Evolutionary conservation across 30 jellyfish, hydroid and myxozoan genomes (phyloP).

Genomic region (Hydra vulgaris): DNA sequence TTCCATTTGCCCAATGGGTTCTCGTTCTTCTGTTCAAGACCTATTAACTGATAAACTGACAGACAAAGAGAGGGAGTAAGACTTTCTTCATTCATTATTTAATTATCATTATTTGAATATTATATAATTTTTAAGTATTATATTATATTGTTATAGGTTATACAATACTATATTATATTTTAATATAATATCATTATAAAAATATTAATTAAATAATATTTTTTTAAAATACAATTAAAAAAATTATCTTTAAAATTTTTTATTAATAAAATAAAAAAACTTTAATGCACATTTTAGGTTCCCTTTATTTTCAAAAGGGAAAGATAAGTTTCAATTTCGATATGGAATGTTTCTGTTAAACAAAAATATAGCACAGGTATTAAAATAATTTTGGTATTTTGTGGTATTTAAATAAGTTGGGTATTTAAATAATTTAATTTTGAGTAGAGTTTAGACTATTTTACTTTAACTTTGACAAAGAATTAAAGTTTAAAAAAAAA

Average conservation of each 20-base stretch:
- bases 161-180: too few relatives aligned
- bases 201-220: too few relatives aligned
- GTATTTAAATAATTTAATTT: too few relatives aligned
- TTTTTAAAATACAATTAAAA: too few relatives aligned
- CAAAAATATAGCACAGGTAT: slow-evolving; percentile 97
- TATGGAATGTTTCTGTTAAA: slow-evolving; percentile 86
- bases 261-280: background rate
- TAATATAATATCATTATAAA: too few relatives aligned
- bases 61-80: slow-evolving; percentile 92
- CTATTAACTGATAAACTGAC: slow-evolving; percentile 75
- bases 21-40: slow-evolving; percentile 85
- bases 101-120: background rate
- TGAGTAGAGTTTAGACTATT: too few relatives aligned
- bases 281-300: slow-evolving; percentile 34
- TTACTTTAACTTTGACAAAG: too few relatives aligned
- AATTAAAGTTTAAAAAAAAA: too few relatives aligned
- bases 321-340: slow-evolving; percentile 84
- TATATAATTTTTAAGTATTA: background rate
- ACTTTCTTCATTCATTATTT: background rate
- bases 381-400: too few relatives aligned
- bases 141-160: too few relatives aligned
- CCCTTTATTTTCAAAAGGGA: slow-evolving; percentile 82
- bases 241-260: too few relatives aligned
- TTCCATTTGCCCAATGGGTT: slow-evolving; percentile 92
- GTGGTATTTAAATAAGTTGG: too few relatives aligned